Evolutionary conservation across 2,888 invertebrate genomes (phyloP).

Genomic region (Athetis lepigone): DNA sequence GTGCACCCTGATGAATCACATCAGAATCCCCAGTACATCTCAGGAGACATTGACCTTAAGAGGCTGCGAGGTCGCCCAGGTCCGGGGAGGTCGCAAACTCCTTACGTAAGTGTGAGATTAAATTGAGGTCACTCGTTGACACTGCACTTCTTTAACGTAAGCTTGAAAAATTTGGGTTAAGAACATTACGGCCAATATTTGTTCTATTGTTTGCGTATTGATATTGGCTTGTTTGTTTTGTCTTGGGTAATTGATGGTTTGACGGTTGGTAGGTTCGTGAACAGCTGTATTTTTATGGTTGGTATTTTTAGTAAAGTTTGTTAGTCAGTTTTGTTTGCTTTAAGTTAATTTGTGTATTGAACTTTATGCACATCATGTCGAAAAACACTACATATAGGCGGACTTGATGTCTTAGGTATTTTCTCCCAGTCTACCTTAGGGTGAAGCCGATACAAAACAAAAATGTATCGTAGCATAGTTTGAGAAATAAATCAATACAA

Average conservation of each 20-base stretch:
- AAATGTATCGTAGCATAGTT: too few relatives aligned
- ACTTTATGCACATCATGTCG: too few relatives aligned
- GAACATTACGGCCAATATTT: slow-evolving; percentile 46
- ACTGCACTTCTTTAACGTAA: slow-evolving; percentile 58
- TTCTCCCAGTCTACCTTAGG: too few relatives aligned
- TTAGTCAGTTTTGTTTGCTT: too few relatives aligned
- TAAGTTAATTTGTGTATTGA: too few relatives aligned
- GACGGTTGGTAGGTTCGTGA: neutral
- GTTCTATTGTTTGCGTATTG: slow-evolving; percentile 17
- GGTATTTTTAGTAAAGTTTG: too few relatives aligned
- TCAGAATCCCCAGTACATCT: slow-evolving; percentile 20
- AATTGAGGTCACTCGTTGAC: slow-evolving; percentile 43
- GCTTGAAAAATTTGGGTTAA: slow-evolving; percentile 36
- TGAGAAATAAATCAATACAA: too few relatives aligned
- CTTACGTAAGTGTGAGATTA: slow-evolving; percentile 33
- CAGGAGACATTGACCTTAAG: slow-evolving; percentile 46
- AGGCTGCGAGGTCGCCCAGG: slow-evolving; percentile 47
- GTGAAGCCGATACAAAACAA: too few relatives aligned
- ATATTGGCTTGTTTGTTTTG: neutral
- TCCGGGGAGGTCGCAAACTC: slow-evolving; percentile 39
- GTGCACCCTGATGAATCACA: too few relatives aligned
- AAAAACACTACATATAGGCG: too few relatives aligned
- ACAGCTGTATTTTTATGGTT: too few relatives aligned
- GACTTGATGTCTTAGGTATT: too few relatives aligned
- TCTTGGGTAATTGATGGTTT: slow-evolving; percentile 9